Evolutionary conservation across 2,113 vertebrate genomes (phyloP).

Genomic region (Mirounga angustirostris): DNA sequence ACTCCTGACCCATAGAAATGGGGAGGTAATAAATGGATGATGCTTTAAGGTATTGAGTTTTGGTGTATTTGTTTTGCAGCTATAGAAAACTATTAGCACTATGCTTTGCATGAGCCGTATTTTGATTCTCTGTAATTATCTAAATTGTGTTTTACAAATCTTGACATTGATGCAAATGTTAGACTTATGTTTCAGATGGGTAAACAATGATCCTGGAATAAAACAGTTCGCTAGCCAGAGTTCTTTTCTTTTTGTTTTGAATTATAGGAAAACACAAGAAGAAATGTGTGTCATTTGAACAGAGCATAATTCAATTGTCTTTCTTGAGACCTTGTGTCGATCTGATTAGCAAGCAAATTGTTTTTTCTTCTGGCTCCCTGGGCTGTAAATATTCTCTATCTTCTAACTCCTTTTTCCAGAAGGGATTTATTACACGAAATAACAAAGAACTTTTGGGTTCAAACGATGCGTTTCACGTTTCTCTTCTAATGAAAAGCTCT

Average conservation of each 20-base stretch:
- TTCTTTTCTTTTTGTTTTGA: slow-evolving; percentile 17
- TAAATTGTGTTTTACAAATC: slow-evolving; percentile 40
- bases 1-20: neutral
- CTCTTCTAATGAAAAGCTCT: slow-evolving; percentile 51
- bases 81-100: neutral
- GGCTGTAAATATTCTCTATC: slow-evolving; percentile 32
- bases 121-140: slow-evolving; percentile 17
- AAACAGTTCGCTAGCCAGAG: neutral
- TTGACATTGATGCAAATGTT: neutral
- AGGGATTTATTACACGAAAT: slow-evolving; percentile 16
- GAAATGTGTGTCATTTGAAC: neutral
- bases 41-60: neutral
- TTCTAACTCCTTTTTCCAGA: neutral
- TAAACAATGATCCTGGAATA: slow-evolving; percentile 4
- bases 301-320: slow-evolving; percentile 55
- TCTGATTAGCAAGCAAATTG: slow-evolving; percentile 51
- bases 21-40: neutral
- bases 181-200: neutral
- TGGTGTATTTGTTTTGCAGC: neutral
- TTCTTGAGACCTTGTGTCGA: slow-evolving; percentile 37
- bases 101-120: neutral
- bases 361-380: neutral
- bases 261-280: neutral
- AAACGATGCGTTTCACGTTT: neutral
- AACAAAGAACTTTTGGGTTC: neutral